phyloP scores from a whole-genome alignment of 2,888 invertebrate genomes.

The Pachliopta kotzebuea region DNA sequence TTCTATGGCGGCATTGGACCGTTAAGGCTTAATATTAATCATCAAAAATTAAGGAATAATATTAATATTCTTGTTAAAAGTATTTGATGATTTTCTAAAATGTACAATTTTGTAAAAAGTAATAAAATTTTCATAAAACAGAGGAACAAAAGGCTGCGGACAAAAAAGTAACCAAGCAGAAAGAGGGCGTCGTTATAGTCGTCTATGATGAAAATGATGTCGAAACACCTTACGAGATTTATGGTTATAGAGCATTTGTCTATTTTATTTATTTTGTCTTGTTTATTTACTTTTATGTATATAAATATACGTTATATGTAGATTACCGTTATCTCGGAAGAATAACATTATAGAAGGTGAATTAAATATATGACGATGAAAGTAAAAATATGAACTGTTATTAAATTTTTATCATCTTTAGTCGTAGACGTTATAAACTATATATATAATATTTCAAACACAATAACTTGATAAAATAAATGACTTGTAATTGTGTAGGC shows the following conservation, averaged over 20 bases:
- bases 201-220: conserved; percentile 54
- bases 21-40: too few species aligned
- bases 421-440: neutral
- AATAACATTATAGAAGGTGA: too few species aligned
- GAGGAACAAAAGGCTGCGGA: conserved; percentile 37
- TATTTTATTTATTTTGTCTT: conserved; percentile 11
- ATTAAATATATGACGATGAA: neutral
- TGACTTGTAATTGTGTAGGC: conserved; percentile 35
- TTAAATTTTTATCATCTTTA: too few species aligned
- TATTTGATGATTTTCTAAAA: too few species aligned
- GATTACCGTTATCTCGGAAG: too few species aligned
- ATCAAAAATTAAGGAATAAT: too few species aligned
- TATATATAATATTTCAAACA: neutral
- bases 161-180: conserved; percentile 38
- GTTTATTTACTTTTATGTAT: neutral
- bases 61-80: too few species aligned
- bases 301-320: too few species aligned
- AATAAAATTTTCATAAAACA: conserved; percentile 25
- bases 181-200: conserved; percentile 43
- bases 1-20: too few species aligned
- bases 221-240: conserved; percentile 48
- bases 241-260: conserved; percentile 47
- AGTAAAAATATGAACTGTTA: neutral
- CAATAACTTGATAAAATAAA: neutral
- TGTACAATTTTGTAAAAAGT: neutral